Base-by-base conservation (phyloP, 2,797 vertebrate species). In the Notolepis coatsorum region DNA sequence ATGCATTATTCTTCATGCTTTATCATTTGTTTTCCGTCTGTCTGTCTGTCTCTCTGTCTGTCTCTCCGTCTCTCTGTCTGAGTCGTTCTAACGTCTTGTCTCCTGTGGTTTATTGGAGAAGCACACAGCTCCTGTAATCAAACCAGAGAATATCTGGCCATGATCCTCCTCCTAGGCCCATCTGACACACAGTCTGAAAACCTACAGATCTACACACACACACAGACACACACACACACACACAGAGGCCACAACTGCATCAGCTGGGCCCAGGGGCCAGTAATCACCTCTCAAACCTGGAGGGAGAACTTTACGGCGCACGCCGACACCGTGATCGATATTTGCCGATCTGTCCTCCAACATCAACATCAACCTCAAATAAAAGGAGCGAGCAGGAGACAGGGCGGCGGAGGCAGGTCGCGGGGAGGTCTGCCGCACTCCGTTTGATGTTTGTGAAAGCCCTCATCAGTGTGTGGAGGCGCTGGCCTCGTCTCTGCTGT, bases 381-480 rank as follows among this genome's bases (percentile, higher is more conserved):
- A 86, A 82, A 81, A 88, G 75, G 61, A 61, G 75, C 73, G 71
- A 69, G 79, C 77, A 61, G 75, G 73, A 86, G 86, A 84, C 76
- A 71, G 71, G 85, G 72, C 68, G 59, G 82, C 68, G 7, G 73
- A 57, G 74, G 80, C 67, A 49, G 88, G 89, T 91, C 87, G 68
- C 37, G 49, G 71, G 80, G 82, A 88, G 89, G 82, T 86, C 85
- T 76, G 81, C 45, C 1, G 72, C 72, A 30, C 73, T 66, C 69
- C 67, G 83, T 92, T 88, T 91, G 92, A 92, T 91, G 90, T 91
- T 83, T 90, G 89, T 45, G 80, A 84, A 86, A 86, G 85, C 60
- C 31, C 90, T 92, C 89, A 88, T 92, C 89, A 89, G 88, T 86
- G 80, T 87, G 84, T 74, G 61, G 82, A 76, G 75, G 45, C 30